Evolutionary conservation across 2,888 invertebrate genomes (phyloP).

Genomic region (Polyploca ridens): DNA sequence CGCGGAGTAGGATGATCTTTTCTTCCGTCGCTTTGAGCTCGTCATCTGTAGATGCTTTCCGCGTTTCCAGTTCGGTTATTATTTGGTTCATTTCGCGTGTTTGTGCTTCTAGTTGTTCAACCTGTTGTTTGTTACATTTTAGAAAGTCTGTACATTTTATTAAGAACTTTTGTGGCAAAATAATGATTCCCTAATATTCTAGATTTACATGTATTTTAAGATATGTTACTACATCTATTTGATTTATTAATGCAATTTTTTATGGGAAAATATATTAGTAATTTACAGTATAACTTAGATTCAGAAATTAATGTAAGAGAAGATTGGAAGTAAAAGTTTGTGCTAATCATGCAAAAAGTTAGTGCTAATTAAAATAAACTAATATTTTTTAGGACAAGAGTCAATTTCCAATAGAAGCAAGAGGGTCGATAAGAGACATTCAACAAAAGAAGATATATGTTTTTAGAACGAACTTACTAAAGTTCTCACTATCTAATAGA

Average conservation of each 20-base stretch:
- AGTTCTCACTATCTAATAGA: too few species aligned
- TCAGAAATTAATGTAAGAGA: too few species aligned
- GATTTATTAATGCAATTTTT: background rate
- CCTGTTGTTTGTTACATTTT: constrained; percentile 73
- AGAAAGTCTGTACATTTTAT: background rate
- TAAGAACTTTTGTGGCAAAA: background rate
- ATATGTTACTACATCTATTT: background rate
- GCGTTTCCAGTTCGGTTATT: constrained; percentile 85
- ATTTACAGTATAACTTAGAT: background rate
- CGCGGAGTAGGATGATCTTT: constrained; percentile 89
- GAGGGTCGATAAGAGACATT: background rate
- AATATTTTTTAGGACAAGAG: background rate
- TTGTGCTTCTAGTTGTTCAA: constrained; percentile 91
- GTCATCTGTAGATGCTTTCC: constrained; percentile 87
- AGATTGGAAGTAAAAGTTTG: background rate
- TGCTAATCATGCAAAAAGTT: background rate
- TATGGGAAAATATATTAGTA: background rate
- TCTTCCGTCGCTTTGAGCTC: constrained; percentile 91
- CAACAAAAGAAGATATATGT: background rate
- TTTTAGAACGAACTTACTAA: too few species aligned
- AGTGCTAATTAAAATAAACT: background rate
- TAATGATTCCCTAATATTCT: too few species aligned
- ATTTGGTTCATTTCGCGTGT: constrained; percentile 87
- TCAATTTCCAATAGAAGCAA: background rate
- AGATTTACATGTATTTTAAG: too few species aligned